These are phyloP conservation scores for Phorcus lineatus DNA, from an alignment of 2,888 invertebrate species.

Conservation along the genomic window DNA sequence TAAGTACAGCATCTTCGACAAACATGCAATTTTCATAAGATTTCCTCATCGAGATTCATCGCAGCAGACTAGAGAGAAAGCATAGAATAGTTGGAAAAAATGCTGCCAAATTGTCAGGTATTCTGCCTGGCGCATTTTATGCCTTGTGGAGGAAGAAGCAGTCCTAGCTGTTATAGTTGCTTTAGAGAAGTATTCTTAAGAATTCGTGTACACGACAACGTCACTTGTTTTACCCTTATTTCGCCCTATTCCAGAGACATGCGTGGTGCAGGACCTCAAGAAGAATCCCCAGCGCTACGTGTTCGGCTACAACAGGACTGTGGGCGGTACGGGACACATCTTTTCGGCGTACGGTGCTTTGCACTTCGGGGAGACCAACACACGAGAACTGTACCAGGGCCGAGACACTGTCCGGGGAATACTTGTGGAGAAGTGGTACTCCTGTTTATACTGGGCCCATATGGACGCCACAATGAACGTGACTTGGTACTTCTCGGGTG, in stretches of 20 bases:
- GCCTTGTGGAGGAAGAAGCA: no score
- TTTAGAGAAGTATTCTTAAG: no score
- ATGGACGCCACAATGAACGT: constrained; percentile 60
- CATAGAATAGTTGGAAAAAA: no score
- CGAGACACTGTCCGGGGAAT: constrained; percentile 47
- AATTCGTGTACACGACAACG: no score
- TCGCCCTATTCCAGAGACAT: constrained; percentile 29
- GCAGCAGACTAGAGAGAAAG: no score
- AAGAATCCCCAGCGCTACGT: constrained; percentile 43
- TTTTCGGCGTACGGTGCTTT: constrained; percentile 52
- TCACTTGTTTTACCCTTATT: no score
- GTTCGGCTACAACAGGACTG: constrained; percentile 47
- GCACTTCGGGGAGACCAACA: constrained; percentile 43
- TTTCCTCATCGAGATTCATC: no score
- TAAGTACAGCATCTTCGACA: no score
- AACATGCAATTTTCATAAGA: no score
- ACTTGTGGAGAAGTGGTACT: constrained; percentile 51
- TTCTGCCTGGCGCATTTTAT: no score
- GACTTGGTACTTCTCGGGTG: constrained; percentile 60
- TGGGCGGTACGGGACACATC: constrained; percentile 34
- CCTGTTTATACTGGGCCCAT: constrained; percentile 57
- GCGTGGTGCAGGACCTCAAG: constrained; percentile 42
- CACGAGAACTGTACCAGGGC: constrained; percentile 46
- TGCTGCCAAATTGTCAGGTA: no score
- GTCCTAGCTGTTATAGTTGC: no score